Evolutionary conservation across 2,888 invertebrate species (phyloP).

Genomic region (Ypsolopha sequella): DNA sequence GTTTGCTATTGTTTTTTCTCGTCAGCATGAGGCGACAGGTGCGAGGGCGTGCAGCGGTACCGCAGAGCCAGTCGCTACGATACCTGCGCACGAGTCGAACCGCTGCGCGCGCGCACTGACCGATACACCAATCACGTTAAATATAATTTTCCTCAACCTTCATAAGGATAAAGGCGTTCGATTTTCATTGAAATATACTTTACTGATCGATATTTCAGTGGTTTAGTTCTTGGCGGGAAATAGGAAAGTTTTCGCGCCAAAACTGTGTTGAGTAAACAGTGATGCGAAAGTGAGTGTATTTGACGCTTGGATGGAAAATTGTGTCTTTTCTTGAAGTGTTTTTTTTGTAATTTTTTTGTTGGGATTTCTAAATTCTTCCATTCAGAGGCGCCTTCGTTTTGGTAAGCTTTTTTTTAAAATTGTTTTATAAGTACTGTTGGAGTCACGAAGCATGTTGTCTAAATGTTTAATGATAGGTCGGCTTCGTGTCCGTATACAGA

Average conservation of each 20-base stretch:
- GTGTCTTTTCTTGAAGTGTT: not conserved
- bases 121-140: constrained; percentile 18
- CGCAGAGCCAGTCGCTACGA: constrained; percentile 41
- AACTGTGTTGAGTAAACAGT: not conserved
- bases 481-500: not conserved
- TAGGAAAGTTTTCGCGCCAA: not conserved
- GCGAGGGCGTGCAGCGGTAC: constrained; percentile 24
- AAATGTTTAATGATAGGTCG: not conserved
- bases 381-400: not conserved
- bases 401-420: constrained; percentile 3
- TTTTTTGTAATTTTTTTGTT: not conserved
- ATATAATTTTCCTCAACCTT: too few relatives aligned
- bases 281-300: not conserved
- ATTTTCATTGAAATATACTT: constrained; percentile 3
- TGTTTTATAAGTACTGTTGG: not conserved
- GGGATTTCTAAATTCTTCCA: not conserved
- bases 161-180: too few relatives aligned
- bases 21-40: constrained; percentile 38
- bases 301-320: not conserved
- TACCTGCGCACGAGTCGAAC: constrained; percentile 42
- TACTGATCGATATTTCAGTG: not conserved
- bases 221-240: not conserved
- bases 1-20: constrained; percentile 56
- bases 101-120: constrained; percentile 18
- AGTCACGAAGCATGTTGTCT: not conserved